Percentiles rank a stretch among this genome's conserved stretches.
Conservation (phyloP, 2,797 vertebrate genomes). For the Diglossa cyanea region DNA sequence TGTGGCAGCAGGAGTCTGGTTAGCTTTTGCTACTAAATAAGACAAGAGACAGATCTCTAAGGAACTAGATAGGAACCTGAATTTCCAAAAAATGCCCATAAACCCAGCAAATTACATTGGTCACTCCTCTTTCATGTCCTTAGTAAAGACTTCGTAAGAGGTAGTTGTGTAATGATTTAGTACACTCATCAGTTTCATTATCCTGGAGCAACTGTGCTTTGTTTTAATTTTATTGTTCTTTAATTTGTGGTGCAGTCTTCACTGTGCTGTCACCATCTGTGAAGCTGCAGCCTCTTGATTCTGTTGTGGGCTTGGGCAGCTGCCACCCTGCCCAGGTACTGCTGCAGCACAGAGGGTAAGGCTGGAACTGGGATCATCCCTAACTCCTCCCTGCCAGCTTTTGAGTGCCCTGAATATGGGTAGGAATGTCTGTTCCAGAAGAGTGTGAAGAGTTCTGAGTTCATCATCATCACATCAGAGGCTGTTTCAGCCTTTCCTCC, state of each 20-base stretch:
- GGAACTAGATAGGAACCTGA: neutral
- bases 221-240: neutral
- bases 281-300: neutral
- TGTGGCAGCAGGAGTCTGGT: neutral
- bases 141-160: neutral
- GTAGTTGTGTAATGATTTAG: neutral
- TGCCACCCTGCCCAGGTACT: neutral
- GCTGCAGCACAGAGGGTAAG: neutral
- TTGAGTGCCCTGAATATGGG: neutral
- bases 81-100: neutral
- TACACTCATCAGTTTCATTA: neutral
- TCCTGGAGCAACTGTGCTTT: neutral
- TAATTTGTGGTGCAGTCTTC: neutral
- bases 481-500: neutral
- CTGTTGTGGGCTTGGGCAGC: accelerated
- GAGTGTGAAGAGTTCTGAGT: neutral
- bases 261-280: neutral
- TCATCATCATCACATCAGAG: neutral
- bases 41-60: neutral
- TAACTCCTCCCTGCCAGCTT: neutral
- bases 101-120: neutral
- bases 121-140: neutral
- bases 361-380: neutral
- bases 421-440: neutral
- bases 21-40: neutral